These are phyloP conservation scores for Agapornis canus DNA, from an alignment of 2,797 vertebrate species.

Conservation along the genomic window DNA sequence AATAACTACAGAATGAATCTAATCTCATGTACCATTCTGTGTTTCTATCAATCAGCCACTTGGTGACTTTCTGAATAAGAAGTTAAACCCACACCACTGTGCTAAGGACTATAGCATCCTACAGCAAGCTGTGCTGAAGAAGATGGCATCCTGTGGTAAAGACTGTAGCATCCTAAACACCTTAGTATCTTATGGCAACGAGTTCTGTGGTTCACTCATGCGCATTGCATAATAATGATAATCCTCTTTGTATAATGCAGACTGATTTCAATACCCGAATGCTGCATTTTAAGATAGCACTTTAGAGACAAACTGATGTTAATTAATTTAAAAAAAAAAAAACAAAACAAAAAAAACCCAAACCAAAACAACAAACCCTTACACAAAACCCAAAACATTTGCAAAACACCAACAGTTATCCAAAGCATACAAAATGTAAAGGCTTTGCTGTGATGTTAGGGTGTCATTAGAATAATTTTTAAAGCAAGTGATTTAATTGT, in stretches of 20 bases:
- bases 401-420: background rate
- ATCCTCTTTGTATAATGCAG: background rate
- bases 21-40: background rate
- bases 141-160: background rate
- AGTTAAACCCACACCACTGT: background rate
- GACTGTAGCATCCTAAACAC: background rate
- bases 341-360: background rate
- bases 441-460: background rate
- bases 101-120: background rate
- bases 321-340: background rate
- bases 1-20: background rate
- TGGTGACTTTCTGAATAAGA: background rate
- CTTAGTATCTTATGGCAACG: background rate
- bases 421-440: background rate
- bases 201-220: background rate
- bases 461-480: background rate
- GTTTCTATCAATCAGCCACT: background rate
- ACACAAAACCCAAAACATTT: background rate
- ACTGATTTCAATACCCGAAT: background rate
- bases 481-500: slow-evolving; percentile 12
- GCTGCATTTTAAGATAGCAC: background rate
- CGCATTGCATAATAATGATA: background rate
- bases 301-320: background rate
- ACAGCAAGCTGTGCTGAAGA: background rate
- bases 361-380: background rate